phyloP scores from a whole-genome alignment of 2,113 vertebrate genomes.

The Vidua chalybeata region DNA sequence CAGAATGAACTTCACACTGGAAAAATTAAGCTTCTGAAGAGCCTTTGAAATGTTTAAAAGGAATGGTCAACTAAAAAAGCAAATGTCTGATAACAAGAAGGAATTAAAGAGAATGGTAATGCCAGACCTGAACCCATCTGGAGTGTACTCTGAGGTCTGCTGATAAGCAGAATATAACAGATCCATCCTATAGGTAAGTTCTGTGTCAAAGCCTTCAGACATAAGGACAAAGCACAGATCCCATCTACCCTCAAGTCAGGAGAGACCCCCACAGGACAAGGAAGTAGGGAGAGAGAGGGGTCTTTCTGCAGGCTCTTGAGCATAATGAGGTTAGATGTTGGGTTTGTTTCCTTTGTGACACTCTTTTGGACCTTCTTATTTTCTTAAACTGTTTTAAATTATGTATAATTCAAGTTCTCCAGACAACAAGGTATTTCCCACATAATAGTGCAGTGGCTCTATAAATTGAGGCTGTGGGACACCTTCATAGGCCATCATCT shows the following conservation, averaged over 20 bases:
- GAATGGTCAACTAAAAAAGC: background rate
- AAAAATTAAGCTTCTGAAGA: background rate
- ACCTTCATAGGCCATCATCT: background rate
- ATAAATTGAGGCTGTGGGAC: background rate
- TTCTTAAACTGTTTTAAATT: background rate
- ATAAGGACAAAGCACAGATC: background rate
- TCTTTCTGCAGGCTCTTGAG: background rate
- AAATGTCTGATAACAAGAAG: background rate
- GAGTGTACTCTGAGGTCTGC: rapidly evolving
- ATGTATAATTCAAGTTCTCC: background rate
- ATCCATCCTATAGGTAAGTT: background rate
- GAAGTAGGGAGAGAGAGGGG: rapidly evolving
- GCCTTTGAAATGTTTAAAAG: background rate
- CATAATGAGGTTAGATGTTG: background rate
- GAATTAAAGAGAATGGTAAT: background rate
- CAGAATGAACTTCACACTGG: background rate
- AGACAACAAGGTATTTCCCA: background rate
- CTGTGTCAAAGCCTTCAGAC: background rate
- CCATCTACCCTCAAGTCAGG: background rate
- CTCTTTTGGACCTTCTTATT: background rate
- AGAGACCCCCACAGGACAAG: background rate
- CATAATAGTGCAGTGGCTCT: background rate
- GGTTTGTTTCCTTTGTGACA: background rate
- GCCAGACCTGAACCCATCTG: background rate
- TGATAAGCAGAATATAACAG: background rate